Conservation (phyloP, 2,888 invertebrate genomes). For the Ophion slaviceki region DNA sequence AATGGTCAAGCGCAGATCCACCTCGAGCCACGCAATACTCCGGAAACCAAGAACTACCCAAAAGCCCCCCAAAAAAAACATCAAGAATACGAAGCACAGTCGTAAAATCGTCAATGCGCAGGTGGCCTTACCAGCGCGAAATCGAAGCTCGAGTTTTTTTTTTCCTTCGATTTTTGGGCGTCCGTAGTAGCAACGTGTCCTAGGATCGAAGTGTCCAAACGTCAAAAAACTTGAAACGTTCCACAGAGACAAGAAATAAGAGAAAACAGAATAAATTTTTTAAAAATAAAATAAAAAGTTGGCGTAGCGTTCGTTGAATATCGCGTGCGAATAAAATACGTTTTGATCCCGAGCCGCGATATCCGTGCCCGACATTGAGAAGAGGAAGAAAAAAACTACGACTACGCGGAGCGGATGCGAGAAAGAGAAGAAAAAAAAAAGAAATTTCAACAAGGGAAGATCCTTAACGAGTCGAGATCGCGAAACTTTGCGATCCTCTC, state of each 20-base stretch:
- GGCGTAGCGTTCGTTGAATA: not conserved
- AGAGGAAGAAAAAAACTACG: conserved; percentile 20
- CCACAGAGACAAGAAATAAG: not conserved
- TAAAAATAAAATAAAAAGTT: not conserved
- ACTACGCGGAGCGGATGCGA: not conserved
- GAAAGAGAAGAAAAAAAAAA: conserved; percentile 9
- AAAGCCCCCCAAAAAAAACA: not conserved
- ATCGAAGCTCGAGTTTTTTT: conserved; percentile 6
- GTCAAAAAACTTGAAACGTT: not conserved
- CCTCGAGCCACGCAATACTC: not conserved
- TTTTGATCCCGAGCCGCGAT: conserved; percentile 49
- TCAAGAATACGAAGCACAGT: not conserved
- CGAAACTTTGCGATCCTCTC: conserved; percentile 1
- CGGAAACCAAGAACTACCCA: not conserved
- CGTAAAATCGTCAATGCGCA: conserved; percentile 15
- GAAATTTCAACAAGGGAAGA: not conserved
- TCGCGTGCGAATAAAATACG: conserved; percentile 61
- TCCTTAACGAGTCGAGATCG: conserved; percentile 49
- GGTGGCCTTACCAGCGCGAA: conserved; percentile 26
- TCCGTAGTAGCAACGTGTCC: not conserved
- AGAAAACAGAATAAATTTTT: conserved; percentile 2
- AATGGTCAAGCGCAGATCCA: not conserved
- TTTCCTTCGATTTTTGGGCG: not conserved
- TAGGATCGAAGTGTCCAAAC: not conserved
- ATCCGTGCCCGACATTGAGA: conserved; percentile 23